These are phyloP conservation scores for Myoxocephalus aenaeus DNA, from an alignment of 2,797 vertebrate species.

Conservation along the genomic window DNA sequence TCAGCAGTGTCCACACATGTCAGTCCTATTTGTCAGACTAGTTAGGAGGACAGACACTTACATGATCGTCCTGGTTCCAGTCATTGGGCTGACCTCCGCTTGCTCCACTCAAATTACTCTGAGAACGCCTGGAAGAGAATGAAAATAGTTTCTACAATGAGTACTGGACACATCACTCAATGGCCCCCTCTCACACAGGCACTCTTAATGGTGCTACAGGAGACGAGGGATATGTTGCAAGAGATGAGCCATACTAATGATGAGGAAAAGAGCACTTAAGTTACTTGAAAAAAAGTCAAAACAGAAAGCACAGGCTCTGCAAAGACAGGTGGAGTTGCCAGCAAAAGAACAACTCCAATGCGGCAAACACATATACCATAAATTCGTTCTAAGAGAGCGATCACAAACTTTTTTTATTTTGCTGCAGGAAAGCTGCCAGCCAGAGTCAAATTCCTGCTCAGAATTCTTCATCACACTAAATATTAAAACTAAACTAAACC, in stretches of 20 bases:
- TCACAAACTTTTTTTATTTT: slow-evolving; percentile 10
- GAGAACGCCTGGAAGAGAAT: slow-evolving; percentile 83
- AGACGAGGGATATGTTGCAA: slow-evolving; percentile 16
- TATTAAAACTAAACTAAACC: not conserved
- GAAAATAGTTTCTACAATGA: slow-evolving; percentile 21
- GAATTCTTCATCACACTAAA: not conserved
- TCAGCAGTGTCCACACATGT: slow-evolving; percentile 51
- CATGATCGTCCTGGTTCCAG: slow-evolving; percentile 92
- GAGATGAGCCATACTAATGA: slow-evolving; percentile 20
- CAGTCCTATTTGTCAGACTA: slow-evolving; percentile 37
- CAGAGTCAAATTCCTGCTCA: not conserved
- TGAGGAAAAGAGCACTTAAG: slow-evolving; percentile 14
- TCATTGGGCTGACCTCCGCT: slow-evolving; percentile 88
- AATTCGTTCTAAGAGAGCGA: not conserved
- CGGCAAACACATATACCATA: not conserved
- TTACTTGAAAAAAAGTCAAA: not conserved
- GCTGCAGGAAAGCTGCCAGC: slow-evolving; percentile 8
- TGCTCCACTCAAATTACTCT: slow-evolving; percentile 87
- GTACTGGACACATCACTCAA: slow-evolving; percentile 9
- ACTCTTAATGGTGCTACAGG: slow-evolving; percentile 15
- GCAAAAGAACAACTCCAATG: not conserved
- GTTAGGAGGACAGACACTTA: slow-evolving; percentile 77
- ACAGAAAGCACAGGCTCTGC: not conserved
- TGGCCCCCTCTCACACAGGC: not conserved
- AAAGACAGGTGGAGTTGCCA: not conserved